Base-by-base conservation (phyloP, 2,113 vertebrate genomes). In the Strigops habroptila region DNA sequence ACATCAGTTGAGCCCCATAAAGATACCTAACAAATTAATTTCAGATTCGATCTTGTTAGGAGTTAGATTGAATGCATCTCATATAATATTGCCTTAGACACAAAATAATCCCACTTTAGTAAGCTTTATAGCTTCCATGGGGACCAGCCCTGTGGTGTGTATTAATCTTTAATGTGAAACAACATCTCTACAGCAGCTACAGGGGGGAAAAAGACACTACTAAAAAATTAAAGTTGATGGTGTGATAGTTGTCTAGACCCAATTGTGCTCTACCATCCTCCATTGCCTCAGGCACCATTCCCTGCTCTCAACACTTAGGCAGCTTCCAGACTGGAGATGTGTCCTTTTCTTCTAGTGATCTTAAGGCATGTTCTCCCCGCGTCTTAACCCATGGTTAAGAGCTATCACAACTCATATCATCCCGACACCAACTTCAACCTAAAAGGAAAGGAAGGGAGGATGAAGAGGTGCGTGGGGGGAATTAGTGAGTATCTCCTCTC, bases 151-250 rank as follows among this genome's bases (percentile, higher is more conserved):
- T 12, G 35, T 94, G 91, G 91, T 95, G 68, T 78, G 83, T 71
- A 82, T 97, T 92, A 97, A 97, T 95, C 84, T 96, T 96, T 97
- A 96, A 97, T 78, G 88, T 4, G 75, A 85, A 96, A 96, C 91
- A 97, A 68, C 91, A 94, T 96, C 95, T 92, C 92, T 84, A 82
- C 49, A 94, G 90, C 91, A 97, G 90, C 93, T 94, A 84, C 77
- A 67, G 93, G 95, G 87, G 77, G 94, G 57, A 68, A 94, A 95
- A 90, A 91, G 96, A 96, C 88, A 91, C 94, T 95, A 89, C 88
- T 97, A 84, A 97, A 97, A 97, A 95, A 97, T 96, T 96, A 86
- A 97, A 95, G 86, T 63, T 84, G 90, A 79, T 95, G 71, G 44
- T 93, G 88, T 93, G 90, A 84, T 97, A 94, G 89, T 62, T 84